Conservation (phyloP, 2,888 invertebrate species). For the Toxonevra muliebris region DNA sequence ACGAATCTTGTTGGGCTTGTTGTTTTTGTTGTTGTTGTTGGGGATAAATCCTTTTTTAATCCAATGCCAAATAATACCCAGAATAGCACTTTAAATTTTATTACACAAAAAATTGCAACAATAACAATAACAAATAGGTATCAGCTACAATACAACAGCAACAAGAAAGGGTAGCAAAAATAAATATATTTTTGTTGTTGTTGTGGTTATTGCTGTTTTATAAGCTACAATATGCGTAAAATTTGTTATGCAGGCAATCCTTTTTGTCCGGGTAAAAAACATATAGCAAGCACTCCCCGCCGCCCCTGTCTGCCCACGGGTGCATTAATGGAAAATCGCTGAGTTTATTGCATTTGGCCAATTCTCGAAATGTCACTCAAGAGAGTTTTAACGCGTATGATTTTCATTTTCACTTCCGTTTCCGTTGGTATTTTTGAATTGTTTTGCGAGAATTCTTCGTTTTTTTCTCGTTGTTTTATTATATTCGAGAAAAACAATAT, state of each 20-base stretch:
- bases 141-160: slow-evolving; percentile 40
- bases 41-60: slow-evolving; percentile 56
- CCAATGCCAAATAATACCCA: slow-evolving; percentile 49
- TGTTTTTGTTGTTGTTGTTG: slow-evolving; percentile 22
- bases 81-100: slow-evolving; percentile 60
- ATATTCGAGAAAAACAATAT: slow-evolving; percentile 32
- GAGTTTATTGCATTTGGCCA: slow-evolving; percentile 61
- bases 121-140: slow-evolving; percentile 46
- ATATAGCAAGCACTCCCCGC: not conserved
- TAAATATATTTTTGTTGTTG: slow-evolving; percentile 15
- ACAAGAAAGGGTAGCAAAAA: slow-evolving; percentile 1
- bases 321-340: slow-evolving; percentile 48
- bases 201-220: slow-evolving; percentile 18
- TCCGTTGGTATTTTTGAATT: slow-evolving; percentile 27
- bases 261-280: not conserved
- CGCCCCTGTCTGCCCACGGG: slow-evolving; percentile 23
- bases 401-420: slow-evolving; percentile 37
- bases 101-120: slow-evolving; percentile 45
- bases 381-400: slow-evolving; percentile 53
- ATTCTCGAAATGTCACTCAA: slow-evolving; percentile 62
- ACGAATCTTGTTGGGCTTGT: slow-evolving; percentile 2
- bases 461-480: slow-evolving; percentile 14
- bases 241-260: slow-evolving; percentile 17
- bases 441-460: not conserved
- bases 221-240: slow-evolving; percentile 20